These are phyloP conservation scores for Pollenia amentaria DNA, from an alignment of 2,888 invertebrate species.

Conservation along the genomic window DNA sequence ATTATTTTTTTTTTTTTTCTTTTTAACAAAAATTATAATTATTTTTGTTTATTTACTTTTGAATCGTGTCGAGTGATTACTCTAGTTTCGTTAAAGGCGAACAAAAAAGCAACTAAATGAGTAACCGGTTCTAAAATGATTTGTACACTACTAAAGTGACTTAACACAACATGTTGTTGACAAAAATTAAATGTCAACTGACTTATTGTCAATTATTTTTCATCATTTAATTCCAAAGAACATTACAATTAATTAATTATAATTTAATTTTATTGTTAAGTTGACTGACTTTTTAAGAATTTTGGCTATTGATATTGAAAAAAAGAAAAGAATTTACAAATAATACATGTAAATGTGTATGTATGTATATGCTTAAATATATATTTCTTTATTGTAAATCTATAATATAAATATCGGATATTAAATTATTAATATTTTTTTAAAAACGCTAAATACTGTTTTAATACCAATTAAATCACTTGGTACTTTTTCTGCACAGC, in stretches of 20 bases:
- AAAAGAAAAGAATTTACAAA: not conserved
- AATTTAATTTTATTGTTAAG: not conserved
- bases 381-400: no score
- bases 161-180: constrained; percentile 34
- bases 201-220: constrained; percentile 49
- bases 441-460: no score
- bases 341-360: no score
- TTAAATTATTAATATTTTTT: no score
- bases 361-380: no score
- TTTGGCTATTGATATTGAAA: not conserved
- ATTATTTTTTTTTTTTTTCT: constrained; percentile 19
- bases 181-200: constrained; percentile 31
- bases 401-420: no score
- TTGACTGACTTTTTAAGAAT: constrained; percentile 45
- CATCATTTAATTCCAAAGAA: constrained; percentile 12
- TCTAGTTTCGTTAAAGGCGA: constrained; percentile 38
- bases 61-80: constrained; percentile 40
- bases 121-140: constrained; percentile 58
- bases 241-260: constrained; percentile 13
- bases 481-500: no score
- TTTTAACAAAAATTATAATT: constrained; percentile 10
- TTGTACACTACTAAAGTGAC: constrained; percentile 20
- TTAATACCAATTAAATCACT: no score
- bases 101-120: constrained; percentile 12
- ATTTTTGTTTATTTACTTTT: constrained; percentile 26